These are phyloP conservation scores for Xanthia togata DNA, from an alignment of 2,888 invertebrate species.

Conservation along the genomic window DNA sequence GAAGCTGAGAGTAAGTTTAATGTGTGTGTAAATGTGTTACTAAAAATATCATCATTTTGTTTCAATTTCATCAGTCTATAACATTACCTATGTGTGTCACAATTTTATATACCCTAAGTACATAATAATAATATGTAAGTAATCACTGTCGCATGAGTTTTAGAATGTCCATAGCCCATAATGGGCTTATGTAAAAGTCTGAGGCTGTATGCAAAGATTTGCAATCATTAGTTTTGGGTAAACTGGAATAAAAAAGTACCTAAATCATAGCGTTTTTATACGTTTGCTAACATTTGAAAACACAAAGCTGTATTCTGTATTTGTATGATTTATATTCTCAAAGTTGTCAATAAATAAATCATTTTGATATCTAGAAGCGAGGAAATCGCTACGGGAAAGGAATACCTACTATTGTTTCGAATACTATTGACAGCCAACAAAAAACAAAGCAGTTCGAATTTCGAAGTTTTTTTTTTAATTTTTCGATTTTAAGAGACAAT, in stretches of 20 bases:
- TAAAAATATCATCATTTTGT: slow-evolving; percentile 36
- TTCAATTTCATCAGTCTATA: slow-evolving; percentile 34
- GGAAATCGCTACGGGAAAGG: background rate
- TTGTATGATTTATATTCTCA: background rate
- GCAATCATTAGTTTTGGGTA: background rate
- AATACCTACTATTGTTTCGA: background rate
- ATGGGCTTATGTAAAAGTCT: slow-evolving; percentile 4
- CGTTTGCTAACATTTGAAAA: background rate
- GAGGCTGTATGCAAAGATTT: background rate
- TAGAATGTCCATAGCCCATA: background rate
- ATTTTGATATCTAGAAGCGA: background rate
- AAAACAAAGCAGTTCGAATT: background rate
- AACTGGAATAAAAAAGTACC: background rate
- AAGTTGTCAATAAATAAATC: background rate
- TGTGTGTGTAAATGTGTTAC: slow-evolving; percentile 40
- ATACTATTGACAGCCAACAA: background rate
- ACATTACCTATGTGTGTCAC: slow-evolving; percentile 4
- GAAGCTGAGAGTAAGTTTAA: slow-evolving; percentile 48
- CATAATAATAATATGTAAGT: slow-evolving; percentile 2
- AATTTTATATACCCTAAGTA: background rate
- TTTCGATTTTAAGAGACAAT: slow-evolving; percentile 21
- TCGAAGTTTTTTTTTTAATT: too few species aligned
- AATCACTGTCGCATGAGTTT: background rate
- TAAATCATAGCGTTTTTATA: background rate
- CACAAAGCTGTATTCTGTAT: too few species aligned